Base-by-base conservation (phyloP, 2,888 invertebrate species). In the Synergus itoensis region DNA sequence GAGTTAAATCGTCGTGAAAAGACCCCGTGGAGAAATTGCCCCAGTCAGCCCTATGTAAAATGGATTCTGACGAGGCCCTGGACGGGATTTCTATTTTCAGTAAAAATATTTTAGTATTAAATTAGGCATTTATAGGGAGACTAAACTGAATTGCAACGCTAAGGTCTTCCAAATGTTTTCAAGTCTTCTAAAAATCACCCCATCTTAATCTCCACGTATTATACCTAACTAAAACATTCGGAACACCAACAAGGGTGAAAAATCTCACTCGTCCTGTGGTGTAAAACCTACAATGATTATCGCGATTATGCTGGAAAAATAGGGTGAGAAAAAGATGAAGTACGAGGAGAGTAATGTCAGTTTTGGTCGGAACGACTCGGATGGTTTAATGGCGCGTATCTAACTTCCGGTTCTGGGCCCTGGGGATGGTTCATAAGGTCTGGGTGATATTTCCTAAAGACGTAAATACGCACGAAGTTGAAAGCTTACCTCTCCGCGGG, bases 301-400 rank as follows among this genome's bases (percentile, higher is more conserved):
- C 85, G 79, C 83, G 86, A 88, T 87, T 87, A 87, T 83, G 83
- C 84, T 82, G 62, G 77, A 77, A 76, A 82, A 77, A 64, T 77
- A 79, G 69, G 77, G 63, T 76, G 76, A 77, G 83, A 84, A 84
- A 84, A 83, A 79, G 81, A 81, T 69, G 82, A 53, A 80, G 76
- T 78, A 82, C 69, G 80, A 79, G 81, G 83, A 82, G 86, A 81
- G 80, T 82, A 76, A 83, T 82, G 82, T 81, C 77, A 83, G 77
- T 69, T 76, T 78, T 62, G 78, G 53, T 80, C 79, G 80, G 79
- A 81, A 77, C 78, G 78, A 82, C 81, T 82, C 80, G 86, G 81
- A 84, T 84, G 87, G 89, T 89, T 91, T 90, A 91, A 91, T 92
- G 91, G 91, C 89, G 91, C 90, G 91, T 90, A 87, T 86, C 88